phyloP scores from a whole-genome alignment of 2,797 vertebrate species.

The Anniella stebbinsi region DNA sequence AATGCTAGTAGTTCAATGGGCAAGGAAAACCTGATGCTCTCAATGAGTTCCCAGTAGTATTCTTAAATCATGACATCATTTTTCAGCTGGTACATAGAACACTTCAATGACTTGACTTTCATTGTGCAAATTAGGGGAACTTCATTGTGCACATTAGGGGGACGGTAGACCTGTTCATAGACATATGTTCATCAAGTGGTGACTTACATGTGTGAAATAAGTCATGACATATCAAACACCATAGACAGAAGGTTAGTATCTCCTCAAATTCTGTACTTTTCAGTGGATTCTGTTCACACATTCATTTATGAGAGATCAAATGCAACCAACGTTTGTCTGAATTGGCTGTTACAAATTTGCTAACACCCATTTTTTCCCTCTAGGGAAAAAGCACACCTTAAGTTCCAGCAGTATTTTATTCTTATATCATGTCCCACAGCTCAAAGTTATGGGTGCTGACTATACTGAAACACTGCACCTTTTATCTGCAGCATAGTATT shows the following conservation, averaged over 20 bases:
- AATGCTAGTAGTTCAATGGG: not conserved
- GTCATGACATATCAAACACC: not conserved
- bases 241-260: not conserved
- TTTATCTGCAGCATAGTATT: not conserved
- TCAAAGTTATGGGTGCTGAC: not conserved
- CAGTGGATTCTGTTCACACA: not conserved
- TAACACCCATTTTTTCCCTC: not conserved
- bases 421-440: not conserved
- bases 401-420: not conserved
- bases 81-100: not conserved
- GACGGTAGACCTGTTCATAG: not conserved
- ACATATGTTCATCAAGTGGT: not conserved
- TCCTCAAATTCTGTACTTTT: not conserved
- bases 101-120: not conserved
- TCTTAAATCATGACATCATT: not conserved
- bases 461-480: not conserved
- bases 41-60: not conserved
- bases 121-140: not conserved
- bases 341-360: not conserved
- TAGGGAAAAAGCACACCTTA: not conserved
- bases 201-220: not conserved
- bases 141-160: not conserved
- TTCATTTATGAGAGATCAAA: not conserved
- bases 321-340: not conserved
- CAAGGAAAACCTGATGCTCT: not conserved